Conservation (phyloP, 2,797 vertebrate genomes). For the Cossypha dichroa region DNA sequence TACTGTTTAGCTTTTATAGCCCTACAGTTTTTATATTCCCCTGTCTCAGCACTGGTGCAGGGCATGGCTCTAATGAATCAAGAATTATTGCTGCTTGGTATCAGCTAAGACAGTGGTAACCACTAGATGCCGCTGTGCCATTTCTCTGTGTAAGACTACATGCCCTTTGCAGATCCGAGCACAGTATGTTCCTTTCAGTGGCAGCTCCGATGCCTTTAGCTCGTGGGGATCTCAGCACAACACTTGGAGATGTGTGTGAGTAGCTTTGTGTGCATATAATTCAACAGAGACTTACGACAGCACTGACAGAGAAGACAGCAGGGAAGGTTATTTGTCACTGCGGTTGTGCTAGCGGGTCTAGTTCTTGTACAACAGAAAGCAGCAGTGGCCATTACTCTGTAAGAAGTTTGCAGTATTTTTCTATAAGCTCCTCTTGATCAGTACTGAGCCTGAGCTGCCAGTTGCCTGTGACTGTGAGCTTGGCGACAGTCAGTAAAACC, state of each 20-base stretch:
- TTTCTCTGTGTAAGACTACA: neutral
- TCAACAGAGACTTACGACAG: neutral
- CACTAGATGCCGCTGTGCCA: constrained; percentile 33
- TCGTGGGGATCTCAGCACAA: neutral
- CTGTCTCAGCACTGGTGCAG: neutral
- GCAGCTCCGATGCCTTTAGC: neutral
- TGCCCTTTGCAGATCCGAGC: fast-evolving
- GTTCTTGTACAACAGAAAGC: neutral
- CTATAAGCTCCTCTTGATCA: neutral
- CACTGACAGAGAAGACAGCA: neutral
- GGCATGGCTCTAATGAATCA: neutral
- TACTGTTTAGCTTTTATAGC: neutral
- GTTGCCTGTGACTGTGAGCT: neutral
- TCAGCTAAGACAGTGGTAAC: neutral
- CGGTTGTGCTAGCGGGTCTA: neutral
- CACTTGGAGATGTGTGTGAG: neutral
- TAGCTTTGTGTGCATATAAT: neutral
- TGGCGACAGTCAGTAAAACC: neutral
- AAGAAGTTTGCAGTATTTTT: neutral
- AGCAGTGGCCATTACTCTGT: neutral
- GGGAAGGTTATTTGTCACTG: neutral
- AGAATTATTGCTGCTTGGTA: neutral
- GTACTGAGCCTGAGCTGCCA: neutral
- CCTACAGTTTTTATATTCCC: neutral
- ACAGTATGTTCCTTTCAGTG: neutral